Evolutionary conservation across 2,797 vertebrate genomes (phyloP).

Genomic region (Podargus strigoides): DNA sequence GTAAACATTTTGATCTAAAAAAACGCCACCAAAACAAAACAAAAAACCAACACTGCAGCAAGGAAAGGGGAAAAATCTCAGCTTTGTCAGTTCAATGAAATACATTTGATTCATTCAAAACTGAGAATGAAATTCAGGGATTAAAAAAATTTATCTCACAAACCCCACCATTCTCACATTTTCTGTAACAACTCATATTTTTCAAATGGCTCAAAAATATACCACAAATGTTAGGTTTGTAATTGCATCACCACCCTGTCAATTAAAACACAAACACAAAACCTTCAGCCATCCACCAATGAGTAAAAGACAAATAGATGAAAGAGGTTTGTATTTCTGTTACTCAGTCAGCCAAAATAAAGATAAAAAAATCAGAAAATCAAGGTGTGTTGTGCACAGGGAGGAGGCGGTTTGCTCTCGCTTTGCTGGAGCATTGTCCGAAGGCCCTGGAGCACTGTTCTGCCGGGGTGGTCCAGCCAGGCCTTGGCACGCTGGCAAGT

Average conservation of each 20-base stretch:
- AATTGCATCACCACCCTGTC: neutral
- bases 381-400: neutral
- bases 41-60: neutral
- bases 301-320: neutral
- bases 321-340: neutral
- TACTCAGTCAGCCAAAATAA: neutral
- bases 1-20: neutral
- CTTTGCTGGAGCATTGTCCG: neutral
- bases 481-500: neutral
- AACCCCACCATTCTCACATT: rapidly evolving
- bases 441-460: neutral
- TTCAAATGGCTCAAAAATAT: neutral
- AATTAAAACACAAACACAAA: neutral
- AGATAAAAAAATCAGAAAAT: neutral
- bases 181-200: neutral
- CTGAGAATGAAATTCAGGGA: neutral
- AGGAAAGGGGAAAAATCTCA: neutral
- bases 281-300: neutral
- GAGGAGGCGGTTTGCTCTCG: neutral
- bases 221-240: neutral
- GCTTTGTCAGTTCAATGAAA: neutral
- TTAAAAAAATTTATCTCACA: neutral
- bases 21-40: neutral
- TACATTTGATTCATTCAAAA: neutral
- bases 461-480: rapidly evolving